Conservation (phyloP, 2,113 vertebrate species). For the Callionymus lyra region DNA sequence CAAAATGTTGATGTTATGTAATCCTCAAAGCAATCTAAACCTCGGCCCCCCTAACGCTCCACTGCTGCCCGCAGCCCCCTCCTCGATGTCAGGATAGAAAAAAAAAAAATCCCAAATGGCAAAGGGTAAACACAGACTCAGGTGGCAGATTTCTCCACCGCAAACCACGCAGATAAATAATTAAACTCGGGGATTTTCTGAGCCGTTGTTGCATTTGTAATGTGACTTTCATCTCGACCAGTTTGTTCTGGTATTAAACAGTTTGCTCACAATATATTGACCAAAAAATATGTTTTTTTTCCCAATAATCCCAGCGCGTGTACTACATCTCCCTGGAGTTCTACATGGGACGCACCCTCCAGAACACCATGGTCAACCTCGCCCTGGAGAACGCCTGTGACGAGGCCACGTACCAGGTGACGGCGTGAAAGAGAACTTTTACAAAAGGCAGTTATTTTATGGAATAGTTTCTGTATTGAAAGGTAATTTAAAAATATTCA, state of each 20-base stretch:
- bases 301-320: slow-evolving; percentile 48
- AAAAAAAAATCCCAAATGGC: slow-evolving; percentile 44
- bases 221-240: background rate
- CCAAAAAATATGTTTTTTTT: no score
- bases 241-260: background rate
- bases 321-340: slow-evolving; percentile 73
- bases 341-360: slow-evolving; percentile 70
- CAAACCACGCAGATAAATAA: slow-evolving; percentile 16
- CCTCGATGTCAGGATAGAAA: slow-evolving; percentile 11
- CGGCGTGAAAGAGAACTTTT: no score
- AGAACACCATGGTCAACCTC: slow-evolving; percentile 75
- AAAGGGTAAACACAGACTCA: slow-evolving; percentile 52
- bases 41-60: slow-evolving; percentile 5
- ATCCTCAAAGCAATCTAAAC: slow-evolving; percentile 44
- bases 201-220: background rate
- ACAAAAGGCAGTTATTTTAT: slow-evolving; percentile 1
- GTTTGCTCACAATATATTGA: no score
- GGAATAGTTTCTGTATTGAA: background rate
- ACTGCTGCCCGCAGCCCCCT: slow-evolving; percentile 7
- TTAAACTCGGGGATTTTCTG: slow-evolving; percentile 16
- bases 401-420: slow-evolving; percentile 69
- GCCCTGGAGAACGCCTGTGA: slow-evolving; percentile 71
- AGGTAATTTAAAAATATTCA: no score
- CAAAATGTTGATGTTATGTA: slow-evolving; percentile 60
- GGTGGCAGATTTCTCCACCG: slow-evolving; percentile 34